Conservation (phyloP, 2,113 vertebrate genomes). For the Menura novaehollandiae region DNA sequence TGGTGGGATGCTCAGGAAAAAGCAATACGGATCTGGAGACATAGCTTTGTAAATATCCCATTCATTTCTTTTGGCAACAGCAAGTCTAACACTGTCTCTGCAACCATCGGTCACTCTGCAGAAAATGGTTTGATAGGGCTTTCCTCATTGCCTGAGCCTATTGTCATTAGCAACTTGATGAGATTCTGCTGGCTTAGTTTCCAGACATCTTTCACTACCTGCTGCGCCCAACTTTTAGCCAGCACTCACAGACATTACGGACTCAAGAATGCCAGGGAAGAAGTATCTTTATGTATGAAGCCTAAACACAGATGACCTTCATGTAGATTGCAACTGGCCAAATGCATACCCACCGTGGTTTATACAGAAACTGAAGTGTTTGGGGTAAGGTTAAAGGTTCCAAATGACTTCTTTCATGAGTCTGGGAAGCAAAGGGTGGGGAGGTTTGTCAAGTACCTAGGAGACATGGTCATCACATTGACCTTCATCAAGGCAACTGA, state of each 20-base stretch:
- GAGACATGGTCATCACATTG: background rate
- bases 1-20: background rate
- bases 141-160: background rate
- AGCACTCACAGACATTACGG: background rate
- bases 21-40: background rate
- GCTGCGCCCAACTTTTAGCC: background rate
- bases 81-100: background rate
- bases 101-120: background rate
- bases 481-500: background rate
- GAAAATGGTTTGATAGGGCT: background rate
- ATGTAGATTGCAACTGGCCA: background rate
- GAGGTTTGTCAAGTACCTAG: background rate
- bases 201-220: background rate
- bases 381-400: background rate
- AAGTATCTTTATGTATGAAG: background rate
- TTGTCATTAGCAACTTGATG: background rate
- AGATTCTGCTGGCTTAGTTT: background rate
- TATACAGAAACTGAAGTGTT: background rate
- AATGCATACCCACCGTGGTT: background rate
- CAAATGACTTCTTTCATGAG: background rate
- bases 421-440: background rate
- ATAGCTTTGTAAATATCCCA: background rate
- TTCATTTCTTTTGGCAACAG: background rate
- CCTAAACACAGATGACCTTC: background rate
- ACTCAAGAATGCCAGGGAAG: background rate